Evolutionary conservation across 2,888 invertebrate species (phyloP).

Genomic region (Anagyrus pseudococci): DNA sequence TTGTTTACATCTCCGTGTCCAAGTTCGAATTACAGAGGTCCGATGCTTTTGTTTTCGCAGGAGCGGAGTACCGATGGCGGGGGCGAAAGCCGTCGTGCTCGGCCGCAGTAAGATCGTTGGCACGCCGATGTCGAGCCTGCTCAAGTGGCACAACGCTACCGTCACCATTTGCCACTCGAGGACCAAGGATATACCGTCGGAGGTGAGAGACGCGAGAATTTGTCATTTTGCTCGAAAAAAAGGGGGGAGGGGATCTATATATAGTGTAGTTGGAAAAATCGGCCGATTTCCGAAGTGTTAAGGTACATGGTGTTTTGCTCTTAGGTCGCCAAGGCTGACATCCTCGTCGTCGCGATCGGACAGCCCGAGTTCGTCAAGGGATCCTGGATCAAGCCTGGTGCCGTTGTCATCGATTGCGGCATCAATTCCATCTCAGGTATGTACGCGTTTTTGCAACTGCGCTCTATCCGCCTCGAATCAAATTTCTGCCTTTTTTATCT

Average conservation of each 20-base stretch:
- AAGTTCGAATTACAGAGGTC: no score
- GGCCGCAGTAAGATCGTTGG: constrained; percentile 99
- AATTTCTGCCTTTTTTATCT: background rate
- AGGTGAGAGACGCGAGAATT: no score
- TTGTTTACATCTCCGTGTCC: no score
- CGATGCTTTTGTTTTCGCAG: constrained; percentile 49
- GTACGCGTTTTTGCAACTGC: background rate
- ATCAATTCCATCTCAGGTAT: constrained; percentile 90
- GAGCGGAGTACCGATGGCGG: constrained; percentile 78
- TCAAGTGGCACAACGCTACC: constrained; percentile 97
- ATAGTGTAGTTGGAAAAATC: no score
- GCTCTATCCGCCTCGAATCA: no score
- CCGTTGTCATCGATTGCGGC: constrained; percentile 98
- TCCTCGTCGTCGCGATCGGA: constrained; percentile 96
- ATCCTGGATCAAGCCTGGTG: constrained; percentile 97
- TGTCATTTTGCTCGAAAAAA: no score
- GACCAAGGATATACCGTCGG: constrained; percentile 76
- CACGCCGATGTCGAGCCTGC: constrained; percentile 89
- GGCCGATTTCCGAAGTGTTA: background rate
- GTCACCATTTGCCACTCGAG: constrained; percentile 97
- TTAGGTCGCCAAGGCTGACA: constrained; percentile 83
- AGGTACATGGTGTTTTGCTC: background rate
- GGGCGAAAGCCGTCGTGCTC: constrained; percentile 89
- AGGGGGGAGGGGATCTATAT: no score
- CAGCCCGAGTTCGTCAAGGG: constrained; percentile 88